Evolutionary conservation across 2,888 invertebrate genomes (phyloP), one percentile per base, ranked within the genome.

Genomic region (Lypha dubia): DNA sequence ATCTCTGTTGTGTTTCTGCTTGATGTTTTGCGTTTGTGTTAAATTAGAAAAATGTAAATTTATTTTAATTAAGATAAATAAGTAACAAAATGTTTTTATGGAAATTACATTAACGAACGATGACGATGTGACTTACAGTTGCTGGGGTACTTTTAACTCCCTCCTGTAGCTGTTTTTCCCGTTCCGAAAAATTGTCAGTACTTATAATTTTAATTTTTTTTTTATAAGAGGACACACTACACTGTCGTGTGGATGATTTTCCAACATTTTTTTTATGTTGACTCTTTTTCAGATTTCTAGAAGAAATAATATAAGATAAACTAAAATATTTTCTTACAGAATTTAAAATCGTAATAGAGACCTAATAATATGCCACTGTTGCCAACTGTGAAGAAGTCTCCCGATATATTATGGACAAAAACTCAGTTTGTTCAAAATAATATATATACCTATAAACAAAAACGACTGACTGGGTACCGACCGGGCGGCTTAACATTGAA

Each of bases 31-130:
- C 75, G 88, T 89, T 89, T 80, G 65, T 68, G 88, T 89, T 89
- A 90, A 90, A 90, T 90, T 90, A 90, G 90, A 90, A 90, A 90
- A 90, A 90, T 90, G 90, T 90, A 90, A 90, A 90, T 90, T 90
- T 90, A 90, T 90, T 90, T 90, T 90, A 90, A 90, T 90, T 90
- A 90, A 90, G 90, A 90, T 90, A 90, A 90, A 90, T 90, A 90
- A 90, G 90, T 90, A 90, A 90, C 90, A 90, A 90, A 90, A 90
- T 90, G 90, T 90, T 90, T 84, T 90, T 90, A 90, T 90, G 90
- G 89, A 90, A 90, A 90, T 90, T 90, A 88, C 89, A 89, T 89
- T 90, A 90, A 89, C 89, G 89, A 89, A 71, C 79, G 73, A 70
- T 56, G 68, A 77, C 41, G 77, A 77, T 87, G 89, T 88, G 89